phyloP scores from a whole-genome alignment of 2,113 vertebrate species.

The Bufo gargarizans region DNA sequence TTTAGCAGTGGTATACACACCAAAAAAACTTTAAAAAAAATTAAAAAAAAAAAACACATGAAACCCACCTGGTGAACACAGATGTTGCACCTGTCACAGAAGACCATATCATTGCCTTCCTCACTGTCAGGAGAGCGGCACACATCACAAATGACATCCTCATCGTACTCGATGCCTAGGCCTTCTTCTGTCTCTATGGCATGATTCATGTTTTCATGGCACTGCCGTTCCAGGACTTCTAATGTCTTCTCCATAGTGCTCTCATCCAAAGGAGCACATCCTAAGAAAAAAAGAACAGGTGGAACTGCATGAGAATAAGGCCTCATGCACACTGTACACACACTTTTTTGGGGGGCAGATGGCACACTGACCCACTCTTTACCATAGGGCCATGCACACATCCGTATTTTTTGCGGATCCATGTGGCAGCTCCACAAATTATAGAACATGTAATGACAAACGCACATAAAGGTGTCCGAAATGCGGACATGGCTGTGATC shows the following conservation, averaged over 20 bases:
- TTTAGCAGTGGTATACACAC: too few relatives aligned
- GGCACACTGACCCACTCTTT: too few relatives aligned
- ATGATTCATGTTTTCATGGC: slow-evolving; percentile 95
- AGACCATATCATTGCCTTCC: slow-evolving; percentile 98
- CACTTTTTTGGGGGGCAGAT: too few relatives aligned
- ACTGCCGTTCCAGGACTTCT: slow-evolving; percentile 91
- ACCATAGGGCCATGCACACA: too few relatives aligned
- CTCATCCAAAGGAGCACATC: slow-evolving; percentile 85
- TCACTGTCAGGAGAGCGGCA: slow-evolving; percentile 97
- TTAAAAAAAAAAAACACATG: neutral
- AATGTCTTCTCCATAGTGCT: slow-evolving; percentile 91
- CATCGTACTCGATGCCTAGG: slow-evolving; percentile 96
- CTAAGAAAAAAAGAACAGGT: slow-evolving; percentile 69
- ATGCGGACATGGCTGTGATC: too few relatives aligned
- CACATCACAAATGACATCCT: slow-evolving; percentile 98
- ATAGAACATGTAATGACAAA: too few relatives aligned
- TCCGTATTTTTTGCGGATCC: too few relatives aligned
- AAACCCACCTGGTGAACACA: slow-evolving; percentile 92
- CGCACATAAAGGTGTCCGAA: too few relatives aligned
- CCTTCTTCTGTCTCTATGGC: slow-evolving; percentile 97
- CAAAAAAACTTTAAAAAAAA: too few relatives aligned
- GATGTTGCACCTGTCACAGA: slow-evolving; percentile 98
- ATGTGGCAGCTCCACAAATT: too few relatives aligned
- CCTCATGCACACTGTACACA: too few relatives aligned
- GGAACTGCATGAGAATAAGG: neutral